Percentiles rank a stretch among this genome's conserved stretches.
Evolutionary conservation across 2,888 invertebrate genomes (phyloP).

Genomic region (Patella depressa): DNA sequence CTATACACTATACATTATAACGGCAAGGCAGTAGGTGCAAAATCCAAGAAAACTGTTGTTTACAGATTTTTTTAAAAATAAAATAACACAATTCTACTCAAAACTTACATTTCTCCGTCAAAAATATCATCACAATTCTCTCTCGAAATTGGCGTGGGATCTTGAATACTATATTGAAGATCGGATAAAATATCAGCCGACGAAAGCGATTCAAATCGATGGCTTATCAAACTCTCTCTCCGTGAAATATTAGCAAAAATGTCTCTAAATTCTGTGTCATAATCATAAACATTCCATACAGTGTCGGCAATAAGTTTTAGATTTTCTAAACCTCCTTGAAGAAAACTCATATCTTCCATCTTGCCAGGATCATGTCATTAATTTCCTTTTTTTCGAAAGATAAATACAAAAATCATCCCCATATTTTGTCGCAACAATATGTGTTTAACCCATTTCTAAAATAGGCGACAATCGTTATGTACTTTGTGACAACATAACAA

Average conservation of each 20-base stretch:
- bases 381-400: too few relatives aligned
- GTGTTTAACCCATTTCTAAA: too few relatives aligned
- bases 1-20: too few relatives aligned
- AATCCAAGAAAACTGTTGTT: too few relatives aligned
- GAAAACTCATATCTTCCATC: not conserved
- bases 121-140: not conserved
- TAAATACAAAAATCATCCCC: too few relatives aligned
- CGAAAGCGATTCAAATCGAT: not conserved
- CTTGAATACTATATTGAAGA: not conserved
- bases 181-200: constrained; percentile 1
- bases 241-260: not conserved
- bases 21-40: too few relatives aligned
- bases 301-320: not conserved
- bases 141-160: not conserved
- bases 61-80: too few relatives aligned
- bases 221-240: not conserved
- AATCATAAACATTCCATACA: not conserved
- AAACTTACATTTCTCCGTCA: constrained; percentile 4
- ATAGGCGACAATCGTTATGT: not conserved
- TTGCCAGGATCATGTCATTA: too few relatives aligned
- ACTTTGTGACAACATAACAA: not conserved
- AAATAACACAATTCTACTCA: too few relatives aligned
- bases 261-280: not conserved
- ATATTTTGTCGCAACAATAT: too few relatives aligned
- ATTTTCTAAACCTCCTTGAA: not conserved